These are phyloP conservation scores for Sphinx pinastri DNA, from an alignment of 2,888 invertebrate genomes.

Conservation along the genomic window DNA sequence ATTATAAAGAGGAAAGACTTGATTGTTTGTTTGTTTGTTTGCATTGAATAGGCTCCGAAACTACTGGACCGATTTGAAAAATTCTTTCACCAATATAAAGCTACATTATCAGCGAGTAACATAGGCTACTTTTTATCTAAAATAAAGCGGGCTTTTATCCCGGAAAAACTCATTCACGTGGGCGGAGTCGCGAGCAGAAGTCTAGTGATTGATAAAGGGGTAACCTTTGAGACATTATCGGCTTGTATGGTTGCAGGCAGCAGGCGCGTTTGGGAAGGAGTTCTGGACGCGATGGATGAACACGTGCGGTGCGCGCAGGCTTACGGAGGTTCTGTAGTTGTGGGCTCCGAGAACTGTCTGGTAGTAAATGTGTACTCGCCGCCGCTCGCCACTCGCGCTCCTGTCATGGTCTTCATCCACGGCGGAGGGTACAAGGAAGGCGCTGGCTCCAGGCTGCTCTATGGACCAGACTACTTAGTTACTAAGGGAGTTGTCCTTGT, in stretches of 20 bases:
- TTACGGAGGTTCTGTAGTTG: slow-evolving; percentile 28
- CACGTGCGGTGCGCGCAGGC: slow-evolving; percentile 37
- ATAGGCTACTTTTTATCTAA: no score
- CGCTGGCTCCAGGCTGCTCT: slow-evolving; percentile 33
- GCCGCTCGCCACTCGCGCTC: slow-evolving; percentile 26
- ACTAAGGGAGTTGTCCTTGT: slow-evolving; percentile 40
- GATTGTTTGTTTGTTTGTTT: no score
- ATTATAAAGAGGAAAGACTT: no score
- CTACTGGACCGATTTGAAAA: no score
- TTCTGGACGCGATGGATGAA: slow-evolving; percentile 39
- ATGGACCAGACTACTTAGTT: slow-evolving; percentile 40
- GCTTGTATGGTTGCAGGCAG: slow-evolving; percentile 25
- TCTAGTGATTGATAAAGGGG: background rate
- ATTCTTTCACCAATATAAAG: no score
- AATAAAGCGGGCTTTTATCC: no score
- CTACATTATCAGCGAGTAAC: no score
- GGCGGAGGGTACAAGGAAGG: slow-evolving; percentile 48
- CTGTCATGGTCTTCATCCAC: slow-evolving; percentile 49
- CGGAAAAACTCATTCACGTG: no score
- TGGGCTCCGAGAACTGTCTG: slow-evolving; percentile 45
- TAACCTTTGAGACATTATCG: no score
- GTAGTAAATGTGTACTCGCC: slow-evolving; percentile 43
- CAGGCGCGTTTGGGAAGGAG: slow-evolving; percentile 36
- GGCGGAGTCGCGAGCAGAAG: no score
- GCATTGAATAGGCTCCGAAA: no score